Evolutionary conservation across 2,113 vertebrate genomes (phyloP), one percentile per base, ranked within the genome.

Genomic region (Boleophthalmus pectinirostris): DNA sequence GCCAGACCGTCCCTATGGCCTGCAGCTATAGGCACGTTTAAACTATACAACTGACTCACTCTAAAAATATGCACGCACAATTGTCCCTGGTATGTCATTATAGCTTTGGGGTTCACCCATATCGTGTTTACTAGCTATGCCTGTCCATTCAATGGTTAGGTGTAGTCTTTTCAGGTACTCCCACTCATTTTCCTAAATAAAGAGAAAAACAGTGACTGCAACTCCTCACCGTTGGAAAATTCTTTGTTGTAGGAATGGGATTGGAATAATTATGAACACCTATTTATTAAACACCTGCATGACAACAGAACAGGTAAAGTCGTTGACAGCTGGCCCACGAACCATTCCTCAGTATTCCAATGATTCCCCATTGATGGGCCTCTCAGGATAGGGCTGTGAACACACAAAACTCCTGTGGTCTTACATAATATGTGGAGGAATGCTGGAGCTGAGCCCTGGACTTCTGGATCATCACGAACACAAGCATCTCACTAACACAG

Each of bases 341-440:
- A 35, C 15, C 7, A 20, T 24, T 47, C 5, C 24, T 43, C 3
- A 3, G 65, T 24, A 3, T 14, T 66, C 18, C 25, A 18, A 6
- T 12, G 5, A 51, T 38, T 65, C 65, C 70, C 47, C 25, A 16
- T 43, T 53, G 33, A 57, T 35, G 3, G 35, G 54, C 80, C 83
- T 70, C 82, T 72, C 76, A 5, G 72, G 60, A 79, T 47, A 46
- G 0, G 11, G 68, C 56, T 71, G 69, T 57, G 78, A 82, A 66
- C 57, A 57, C 53, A 77, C 56, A 51, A 69, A 54, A 67, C 71
- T 67, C 53, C 58, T 23, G 63, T 74, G 46, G 14, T 81, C 69
- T 91, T 92, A 74, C 81, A 75, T 89, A 93, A 92, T 46, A 66
- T 65, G 70, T 18, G 25, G 54, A 90, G 89, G 92, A 92, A 93